Evolutionary conservation across 2,888 invertebrate genomes (phyloP), one percentile per base, ranked within the genome.

Genomic region (Cataglyphis altisquamis): DNA sequence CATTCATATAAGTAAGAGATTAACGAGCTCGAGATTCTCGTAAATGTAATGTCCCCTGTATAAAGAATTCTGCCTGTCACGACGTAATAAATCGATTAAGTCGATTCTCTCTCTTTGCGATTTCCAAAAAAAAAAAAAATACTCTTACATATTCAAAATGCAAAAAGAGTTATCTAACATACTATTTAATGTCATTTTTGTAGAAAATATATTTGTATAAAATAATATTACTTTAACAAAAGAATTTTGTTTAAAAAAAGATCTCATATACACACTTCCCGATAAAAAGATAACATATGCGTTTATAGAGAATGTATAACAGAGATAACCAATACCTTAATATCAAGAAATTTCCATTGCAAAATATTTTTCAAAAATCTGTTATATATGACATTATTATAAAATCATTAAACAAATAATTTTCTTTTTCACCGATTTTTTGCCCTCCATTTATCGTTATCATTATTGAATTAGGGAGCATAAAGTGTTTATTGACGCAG

Each of bases 11-110:
- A 68, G 1, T 25, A 25, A 25, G 70, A 29, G 18, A 9, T 36
- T 21, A 48, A 67, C 12, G 57, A 68, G 10, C 52, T 41, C 74
- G 57, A 82, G 48, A 32, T 60, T 39, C 55, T 66, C 63, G 48
- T 70, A 52, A 84, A 74, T 6, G 86, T 84, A 73, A 88, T 62
- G 9, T 25, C 32, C 1, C 15, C 45, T n/a, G 32, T n/a, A 52
- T 15, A 36, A 45, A 45, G 18, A 60, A 57, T 67, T 41, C 39
- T 29, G 36, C 63, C 8, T 68, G 12, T 57, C 62, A 45, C 3
- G 29, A 18, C 57, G 6, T 41, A 73, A 73, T 73, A 29, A 29
- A 15, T n/a, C 25, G 25, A 25, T 25, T 25, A 73, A 0, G n/a
- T 48, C 2, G n/a, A 48, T 48, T 48, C 15, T 48, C n/a, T n/a